Evolutionary conservation across 2,113 vertebrate species (phyloP), one percentile per base, ranked within the genome.

Genomic region (Epinephelus fuscoguttatus): DNA sequence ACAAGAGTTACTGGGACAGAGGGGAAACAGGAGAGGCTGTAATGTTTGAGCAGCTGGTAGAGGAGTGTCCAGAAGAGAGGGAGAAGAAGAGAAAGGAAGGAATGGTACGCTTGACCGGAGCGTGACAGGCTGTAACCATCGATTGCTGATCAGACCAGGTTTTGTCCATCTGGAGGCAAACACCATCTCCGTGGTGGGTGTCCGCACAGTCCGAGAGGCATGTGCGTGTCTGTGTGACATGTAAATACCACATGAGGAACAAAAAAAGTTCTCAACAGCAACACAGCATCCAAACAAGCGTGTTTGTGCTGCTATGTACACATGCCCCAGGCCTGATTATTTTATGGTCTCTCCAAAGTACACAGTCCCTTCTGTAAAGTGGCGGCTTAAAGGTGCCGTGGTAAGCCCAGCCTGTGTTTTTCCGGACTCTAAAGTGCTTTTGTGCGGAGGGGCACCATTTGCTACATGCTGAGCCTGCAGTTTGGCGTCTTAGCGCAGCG

Each of bases 391-490:
- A 79, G 84, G 89, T 90, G 86, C 75, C 9, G 59, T 30, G 50
- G 70, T 47, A 42, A 84, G 67, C 50, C 75, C 14, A 3, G 50
- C 47, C 64, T 80, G 42, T 77, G 70, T 88, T 87, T 84, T 86
- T 70, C 61, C 19, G 19, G 71, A 27, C 87, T 91, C 91, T 89
- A 92, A 95, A 95, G 94, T 95, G 94, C 93, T 95, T 93, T 89
- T 93, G 92, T 93, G 87, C 77, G 30, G 78, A 93, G 85, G 78
- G 86, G 84, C 81, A 77, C 92, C 88, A 94, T 95, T 96, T 95
- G 84, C 78, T 83, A 74, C 85, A 84, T 93, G 95, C 94, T 96
- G 95, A 96, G 91, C 53, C 71, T 72, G 94, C 95, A 94, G 92
- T 94, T 93, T 87, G 72, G 45, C 71, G 1, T 84, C 86, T 75